Conservation (phyloP, 2,888 invertebrate species). For the Cremastobaeus sp. region DNA sequence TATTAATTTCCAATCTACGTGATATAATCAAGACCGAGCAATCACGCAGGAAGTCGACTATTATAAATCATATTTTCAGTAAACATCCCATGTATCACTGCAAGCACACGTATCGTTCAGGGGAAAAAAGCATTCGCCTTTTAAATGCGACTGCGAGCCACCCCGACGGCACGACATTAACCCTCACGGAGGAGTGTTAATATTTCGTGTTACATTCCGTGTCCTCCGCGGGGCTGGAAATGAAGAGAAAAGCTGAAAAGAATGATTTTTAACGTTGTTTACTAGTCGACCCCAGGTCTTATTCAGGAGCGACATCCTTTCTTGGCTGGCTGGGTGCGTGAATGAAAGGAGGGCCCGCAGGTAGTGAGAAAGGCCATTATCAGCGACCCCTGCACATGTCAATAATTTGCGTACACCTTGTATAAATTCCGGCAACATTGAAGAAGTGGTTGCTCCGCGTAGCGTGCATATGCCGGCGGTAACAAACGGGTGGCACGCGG, state of each 20-base stretch:
- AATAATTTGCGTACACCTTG: constrained; percentile 52
- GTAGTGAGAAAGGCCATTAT: constrained; percentile 28
- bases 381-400: constrained; percentile 45
- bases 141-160: no score
- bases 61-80: constrained; percentile 19
- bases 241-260: no score
- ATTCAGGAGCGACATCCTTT: constrained; percentile 13
- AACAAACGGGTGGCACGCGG: constrained; percentile 61
- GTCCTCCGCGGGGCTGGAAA: no score
- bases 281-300: background rate
- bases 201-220: no score
- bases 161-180: no score
- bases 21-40: constrained; percentile 25
- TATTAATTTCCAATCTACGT: constrained; percentile 27
- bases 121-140: background rate
- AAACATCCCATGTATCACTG: no score
- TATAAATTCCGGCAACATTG: constrained; percentile 50
- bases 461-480: constrained; percentile 58
- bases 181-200: no score
- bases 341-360: constrained; percentile 7
- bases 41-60: background rate
- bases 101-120: background rate
- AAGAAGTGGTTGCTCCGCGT: constrained; percentile 29
- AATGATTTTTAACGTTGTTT: background rate
- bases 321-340: background rate